phyloP scores from a whole-genome alignment of 2,797 vertebrate species.

The Protosalanx chinensis region DNA sequence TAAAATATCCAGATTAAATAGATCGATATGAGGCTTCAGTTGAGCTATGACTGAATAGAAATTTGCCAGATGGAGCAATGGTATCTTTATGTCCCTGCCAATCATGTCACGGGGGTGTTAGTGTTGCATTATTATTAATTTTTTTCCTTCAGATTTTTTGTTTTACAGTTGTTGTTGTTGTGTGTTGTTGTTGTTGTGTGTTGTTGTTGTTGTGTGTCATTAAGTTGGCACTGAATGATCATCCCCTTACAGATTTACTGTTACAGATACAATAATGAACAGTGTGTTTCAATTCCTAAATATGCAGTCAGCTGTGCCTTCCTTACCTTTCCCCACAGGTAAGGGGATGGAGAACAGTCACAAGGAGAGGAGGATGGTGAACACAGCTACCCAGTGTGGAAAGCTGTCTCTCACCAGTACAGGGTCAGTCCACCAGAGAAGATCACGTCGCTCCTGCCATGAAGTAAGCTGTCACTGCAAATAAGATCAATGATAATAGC shows the following conservation, averaged over 20 bases:
- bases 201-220: neutral
- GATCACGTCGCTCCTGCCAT: slow-evolving; percentile 60
- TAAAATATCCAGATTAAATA: neutral
- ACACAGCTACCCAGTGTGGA: slow-evolving; percentile 71
- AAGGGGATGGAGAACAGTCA: slow-evolving; percentile 60
- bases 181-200: neutral
- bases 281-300: neutral
- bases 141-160: neutral
- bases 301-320: neutral
- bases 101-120: neutral
- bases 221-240: neutral
- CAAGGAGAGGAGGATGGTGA: slow-evolving; percentile 74
- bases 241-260: neutral
- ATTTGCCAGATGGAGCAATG: neutral
- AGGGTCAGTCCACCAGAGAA: slow-evolving; percentile 64
- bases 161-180: neutral
- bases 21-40: neutral
- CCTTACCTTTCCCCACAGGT: slow-evolving; percentile 28
- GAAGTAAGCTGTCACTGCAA: slow-evolving; percentile 56
- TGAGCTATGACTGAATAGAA: neutral
- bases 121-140: neutral
- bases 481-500: neutral
- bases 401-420: slow-evolving; percentile 60
- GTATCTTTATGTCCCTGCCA: neutral
- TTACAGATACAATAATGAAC: no score